phyloP scores from a whole-genome alignment of 2,888 invertebrate species.

The Sinohyriopsis cumingii region DNA sequence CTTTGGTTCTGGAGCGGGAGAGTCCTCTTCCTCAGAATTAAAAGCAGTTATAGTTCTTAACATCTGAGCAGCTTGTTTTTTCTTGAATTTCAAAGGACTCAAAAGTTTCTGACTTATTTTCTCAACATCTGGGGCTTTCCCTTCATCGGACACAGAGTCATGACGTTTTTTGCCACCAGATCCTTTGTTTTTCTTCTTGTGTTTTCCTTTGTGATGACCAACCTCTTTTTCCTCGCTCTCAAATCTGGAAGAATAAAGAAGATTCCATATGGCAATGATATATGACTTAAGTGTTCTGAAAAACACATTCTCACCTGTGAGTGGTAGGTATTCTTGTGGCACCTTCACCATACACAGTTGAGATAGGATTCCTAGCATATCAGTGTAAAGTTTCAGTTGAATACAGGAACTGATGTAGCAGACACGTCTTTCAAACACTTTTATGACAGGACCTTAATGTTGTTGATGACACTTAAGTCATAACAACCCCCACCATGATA shows the following conservation, averaged over 20 bases:
- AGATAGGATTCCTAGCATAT: too few species aligned
- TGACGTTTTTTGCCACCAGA: slow-evolving; percentile 33
- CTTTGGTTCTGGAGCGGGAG: slow-evolving; percentile 15
- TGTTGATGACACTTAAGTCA: too few species aligned
- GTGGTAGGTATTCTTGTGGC: too few species aligned
- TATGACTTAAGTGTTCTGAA: background rate
- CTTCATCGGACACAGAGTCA: slow-evolving; percentile 31
- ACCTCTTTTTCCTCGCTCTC: slow-evolving; percentile 26
- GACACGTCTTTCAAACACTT: too few species aligned
- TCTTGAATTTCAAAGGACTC: slow-evolving; percentile 38
- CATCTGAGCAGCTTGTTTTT: slow-evolving; percentile 26
- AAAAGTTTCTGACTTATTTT: slow-evolving; percentile 31
- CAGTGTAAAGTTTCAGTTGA: too few species aligned
- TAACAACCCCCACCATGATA: too few species aligned
- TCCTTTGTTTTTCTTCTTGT: slow-evolving; percentile 53
- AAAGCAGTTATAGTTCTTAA: slow-evolving; percentile 32
- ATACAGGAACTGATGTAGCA: too few species aligned
- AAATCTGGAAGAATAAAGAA: slow-evolving; percentile 22
- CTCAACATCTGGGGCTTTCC: slow-evolving; percentile 22
- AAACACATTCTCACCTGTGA: too few species aligned
- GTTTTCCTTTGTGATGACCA: slow-evolving; percentile 45
- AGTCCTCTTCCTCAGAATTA: slow-evolving; percentile 30
- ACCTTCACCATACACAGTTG: too few species aligned
- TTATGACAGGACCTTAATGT: too few species aligned
- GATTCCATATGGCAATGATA: background rate